phyloP scores from a whole-genome alignment of 2,113 vertebrate genomes.

The Chionis minor region DNA sequence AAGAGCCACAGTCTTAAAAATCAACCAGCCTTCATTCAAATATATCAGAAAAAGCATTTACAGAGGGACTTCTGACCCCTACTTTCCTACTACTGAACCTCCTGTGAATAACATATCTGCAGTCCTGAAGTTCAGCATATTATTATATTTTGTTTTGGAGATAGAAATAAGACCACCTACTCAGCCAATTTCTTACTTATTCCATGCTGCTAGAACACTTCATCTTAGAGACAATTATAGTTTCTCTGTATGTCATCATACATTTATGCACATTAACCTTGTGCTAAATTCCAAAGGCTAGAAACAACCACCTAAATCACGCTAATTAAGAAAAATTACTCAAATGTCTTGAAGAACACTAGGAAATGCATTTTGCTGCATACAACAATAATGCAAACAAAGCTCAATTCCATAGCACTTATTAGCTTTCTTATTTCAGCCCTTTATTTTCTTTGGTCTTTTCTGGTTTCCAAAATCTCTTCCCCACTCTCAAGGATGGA shows the following conservation, averaged over 20 bases:
- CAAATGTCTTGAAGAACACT: neutral
- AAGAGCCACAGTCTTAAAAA: neutral
- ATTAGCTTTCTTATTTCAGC: neutral
- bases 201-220: neutral
- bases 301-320: constrained; percentile 41
- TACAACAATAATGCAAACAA: neutral
- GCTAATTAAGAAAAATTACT: constrained; percentile 61
- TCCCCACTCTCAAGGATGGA: neutral
- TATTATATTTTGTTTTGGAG: neutral
- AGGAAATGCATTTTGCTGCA: constrained; percentile 36
- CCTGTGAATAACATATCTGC: neutral
- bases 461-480: neutral
- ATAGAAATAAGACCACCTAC: neutral
- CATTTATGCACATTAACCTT: constrained; percentile 57
- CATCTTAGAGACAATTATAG: constrained; percentile 27
- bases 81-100: neutral
- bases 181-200: constrained; percentile 26
- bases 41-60: neutral
- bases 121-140: neutral
- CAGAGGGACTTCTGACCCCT: neutral
- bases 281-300: constrained; percentile 37
- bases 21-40: neutral
- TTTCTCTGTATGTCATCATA: constrained; percentile 30
- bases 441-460: neutral
- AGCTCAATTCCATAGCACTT: neutral